Evolutionary conservation across 2,113 vertebrate species (phyloP).

Genomic region (Prunella fulvescens): DNA sequence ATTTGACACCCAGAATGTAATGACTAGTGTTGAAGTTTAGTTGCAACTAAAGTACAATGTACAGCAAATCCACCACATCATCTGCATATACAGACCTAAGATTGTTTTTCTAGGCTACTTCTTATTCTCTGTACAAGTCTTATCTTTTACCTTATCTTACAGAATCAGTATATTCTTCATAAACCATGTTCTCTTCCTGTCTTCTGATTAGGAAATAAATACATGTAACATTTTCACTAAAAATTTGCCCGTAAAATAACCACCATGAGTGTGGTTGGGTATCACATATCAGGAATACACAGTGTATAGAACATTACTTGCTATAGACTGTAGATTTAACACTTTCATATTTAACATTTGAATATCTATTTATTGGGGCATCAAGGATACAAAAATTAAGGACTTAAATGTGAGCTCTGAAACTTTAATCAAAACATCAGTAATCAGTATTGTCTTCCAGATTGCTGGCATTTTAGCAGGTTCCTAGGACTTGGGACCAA

Average conservation of each 20-base stretch:
- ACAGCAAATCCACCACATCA: background rate
- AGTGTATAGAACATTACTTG: background rate
- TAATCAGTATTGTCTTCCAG: background rate
- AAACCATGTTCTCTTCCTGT: background rate
- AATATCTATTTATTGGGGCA: background rate
- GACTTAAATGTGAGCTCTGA: background rate
- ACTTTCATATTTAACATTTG: background rate
- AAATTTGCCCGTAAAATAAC: background rate
- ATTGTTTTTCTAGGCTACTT: background rate
- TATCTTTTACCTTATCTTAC: background rate
- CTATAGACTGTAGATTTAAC: background rate
- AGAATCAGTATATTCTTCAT: background rate
- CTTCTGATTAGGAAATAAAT: background rate
- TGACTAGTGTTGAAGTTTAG: background rate
- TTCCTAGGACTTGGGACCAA: background rate
- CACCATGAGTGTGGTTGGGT: background rate
- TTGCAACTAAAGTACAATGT: background rate
- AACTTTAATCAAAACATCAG: background rate
- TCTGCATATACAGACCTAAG: background rate
- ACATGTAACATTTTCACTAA: background rate
- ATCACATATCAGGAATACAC: background rate
- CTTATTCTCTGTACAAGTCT: background rate
- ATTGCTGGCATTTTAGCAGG: background rate
- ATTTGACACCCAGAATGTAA: background rate
- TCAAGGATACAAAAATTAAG: background rate